Evolutionary conservation across 2,797 vertebrate species (phyloP), one percentile per base, ranked within the genome.

Genomic region (Varecia variegata): DNA sequence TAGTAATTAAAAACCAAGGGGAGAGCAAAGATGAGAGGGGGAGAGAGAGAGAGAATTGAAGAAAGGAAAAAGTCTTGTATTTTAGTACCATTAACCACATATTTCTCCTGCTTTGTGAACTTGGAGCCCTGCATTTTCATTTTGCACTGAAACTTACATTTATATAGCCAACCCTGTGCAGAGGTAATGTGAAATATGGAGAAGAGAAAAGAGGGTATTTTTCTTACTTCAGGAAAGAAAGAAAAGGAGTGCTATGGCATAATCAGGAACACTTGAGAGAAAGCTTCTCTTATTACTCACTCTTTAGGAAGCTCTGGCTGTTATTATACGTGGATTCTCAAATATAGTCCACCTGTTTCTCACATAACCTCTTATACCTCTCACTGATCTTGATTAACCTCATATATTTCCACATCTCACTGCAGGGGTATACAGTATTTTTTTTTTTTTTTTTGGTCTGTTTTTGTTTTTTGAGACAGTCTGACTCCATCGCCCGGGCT

Each of bases 271-370:
- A 56, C 20, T 35, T 38, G 4, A 17, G 8, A 82, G 38, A 38
- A 76, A 71, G 20, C 4, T 60, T 87, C 27, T 82, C 21, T 17
- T 4, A 6, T 67, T 14, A 21, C 3, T 65, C 17, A 3, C 1
- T 77, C 1, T 3, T 81, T 25, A 32, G n/a, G 12, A 76, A 18
- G 43, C 43, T 62, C n/a, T 65, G 35, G 23, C 3, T 30, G 1
- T 30, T 76, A 1, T 71, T 30, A 38, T 0, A 73, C 3, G n/a
- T 8, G 20, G 32, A 15, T 14, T 45, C 30, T 65, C 38, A 79
- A 38, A 18, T 10, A n/a, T 1, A 2, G 20, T 32, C 4, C 9
- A 54, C 7, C 30, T 0, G 0, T 11, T 18, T 76, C 11, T 60
- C 30, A 38, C 25, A 27, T 23, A 6, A 32, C 20, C 50, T 30